Conservation (phyloP, 2,888 invertebrate species). For the Cryptus viduatorius region DNA sequence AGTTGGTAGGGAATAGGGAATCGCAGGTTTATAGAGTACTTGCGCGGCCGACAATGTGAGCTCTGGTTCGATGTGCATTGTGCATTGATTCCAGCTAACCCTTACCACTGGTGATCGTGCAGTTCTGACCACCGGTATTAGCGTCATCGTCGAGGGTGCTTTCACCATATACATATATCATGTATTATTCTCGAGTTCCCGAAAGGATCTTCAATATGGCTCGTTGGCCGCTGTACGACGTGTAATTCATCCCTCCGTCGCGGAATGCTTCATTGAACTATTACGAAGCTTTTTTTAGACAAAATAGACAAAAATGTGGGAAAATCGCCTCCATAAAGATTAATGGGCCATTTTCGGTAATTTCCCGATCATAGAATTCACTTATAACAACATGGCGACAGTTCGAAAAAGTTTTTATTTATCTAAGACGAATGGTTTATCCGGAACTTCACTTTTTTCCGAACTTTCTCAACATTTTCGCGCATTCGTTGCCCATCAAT, state of each 20-base stretch:
- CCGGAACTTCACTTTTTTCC: background rate
- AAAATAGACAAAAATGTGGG: background rate
- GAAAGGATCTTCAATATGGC: slow-evolving; percentile 8
- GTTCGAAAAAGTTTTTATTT: background rate
- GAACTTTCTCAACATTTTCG: background rate
- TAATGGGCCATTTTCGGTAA: background rate
- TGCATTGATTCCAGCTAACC: slow-evolving; percentile 78
- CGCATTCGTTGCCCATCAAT: background rate
- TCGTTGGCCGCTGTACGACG: background rate
- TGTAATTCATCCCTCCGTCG: background rate
- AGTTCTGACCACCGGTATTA: slow-evolving; percentile 68
- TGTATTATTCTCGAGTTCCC: slow-evolving; percentile 20
- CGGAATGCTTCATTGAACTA: background rate
- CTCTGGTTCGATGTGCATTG: slow-evolving; percentile 70
- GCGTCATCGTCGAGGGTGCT: slow-evolving; percentile 47
- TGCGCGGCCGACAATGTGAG: slow-evolving; percentile 56
- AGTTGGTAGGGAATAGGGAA: slow-evolving; percentile 56
- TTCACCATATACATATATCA: slow-evolving; percentile 39
- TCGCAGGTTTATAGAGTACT: slow-evolving; percentile 62
- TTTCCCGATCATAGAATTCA: background rate
- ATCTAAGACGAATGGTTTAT: background rate
- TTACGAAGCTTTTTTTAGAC: background rate
- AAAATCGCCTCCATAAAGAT: background rate
- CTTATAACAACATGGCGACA: background rate
- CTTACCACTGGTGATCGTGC: slow-evolving; percentile 70